These are phyloP conservation scores for Dasysyrphus tricinctus DNA, from an alignment of 2,888 invertebrate genomes.

Conservation along the genomic window DNA sequence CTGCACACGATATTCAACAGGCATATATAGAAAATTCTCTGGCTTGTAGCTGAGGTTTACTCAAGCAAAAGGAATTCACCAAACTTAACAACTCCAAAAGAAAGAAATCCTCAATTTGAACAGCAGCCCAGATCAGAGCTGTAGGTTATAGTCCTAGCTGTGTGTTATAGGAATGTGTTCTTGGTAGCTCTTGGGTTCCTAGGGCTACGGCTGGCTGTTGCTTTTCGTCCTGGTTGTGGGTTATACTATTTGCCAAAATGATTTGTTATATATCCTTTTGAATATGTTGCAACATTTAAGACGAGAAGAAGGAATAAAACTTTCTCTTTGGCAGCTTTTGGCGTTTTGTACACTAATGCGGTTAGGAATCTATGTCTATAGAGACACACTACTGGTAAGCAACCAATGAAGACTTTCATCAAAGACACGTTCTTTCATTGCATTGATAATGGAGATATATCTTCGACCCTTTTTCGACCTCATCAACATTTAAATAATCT, in stretches of 20 bases:
- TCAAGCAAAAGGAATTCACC: slow-evolving; percentile 81
- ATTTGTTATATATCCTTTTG: slow-evolving; percentile 67
- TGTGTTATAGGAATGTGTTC: slow-evolving; percentile 49
- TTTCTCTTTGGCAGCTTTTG: slow-evolving; percentile 60
- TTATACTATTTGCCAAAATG: slow-evolving; percentile 69
- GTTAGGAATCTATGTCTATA: slow-evolving; percentile 40
- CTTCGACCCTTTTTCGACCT: slow-evolving; percentile 26
- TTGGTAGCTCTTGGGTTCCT: slow-evolving; percentile 38
- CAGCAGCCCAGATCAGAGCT: slow-evolving; percentile 50
- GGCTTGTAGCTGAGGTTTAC: slow-evolving; percentile 78
- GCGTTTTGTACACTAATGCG: slow-evolving; percentile 65
- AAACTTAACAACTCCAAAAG: slow-evolving; percentile 58
- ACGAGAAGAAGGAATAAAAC: slow-evolving; percentile 36
- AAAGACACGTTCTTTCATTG: background rate
- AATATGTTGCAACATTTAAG: slow-evolving; percentile 58
- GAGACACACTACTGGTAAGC: slow-evolving; percentile 2
- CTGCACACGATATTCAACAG: slow-evolving; percentile 68
- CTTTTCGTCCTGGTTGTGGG: slow-evolving; percentile 38
- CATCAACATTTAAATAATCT: slow-evolving; percentile 73
- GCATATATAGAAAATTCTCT: slow-evolving; percentile 63
- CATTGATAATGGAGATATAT: background rate
- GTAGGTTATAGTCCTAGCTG: slow-evolving; percentile 50
- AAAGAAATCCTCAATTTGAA: slow-evolving; percentile 39
- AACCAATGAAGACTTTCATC: slow-evolving; percentile 22
- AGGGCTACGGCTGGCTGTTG: slow-evolving; percentile 74